A percentile compares a stretch with the other conserved stretches of the same genome.
phyloP scores from a whole-genome alignment of 2,797 vertebrate species.

The Cyclopterus lumpus region DNA sequence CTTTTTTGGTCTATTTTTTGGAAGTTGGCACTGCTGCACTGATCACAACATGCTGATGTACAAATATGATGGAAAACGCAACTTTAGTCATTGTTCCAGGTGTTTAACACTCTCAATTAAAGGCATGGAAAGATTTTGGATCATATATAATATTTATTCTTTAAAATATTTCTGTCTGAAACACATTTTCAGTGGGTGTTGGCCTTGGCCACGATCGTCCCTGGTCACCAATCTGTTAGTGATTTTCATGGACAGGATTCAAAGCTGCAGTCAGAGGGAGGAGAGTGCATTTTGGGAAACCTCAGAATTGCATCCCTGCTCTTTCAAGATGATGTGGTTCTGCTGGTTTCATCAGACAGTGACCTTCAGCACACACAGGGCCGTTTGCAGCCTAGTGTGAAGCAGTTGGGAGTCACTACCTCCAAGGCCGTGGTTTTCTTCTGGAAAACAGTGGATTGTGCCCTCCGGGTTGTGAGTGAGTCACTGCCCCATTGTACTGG shows the following conservation, averaged over 20 bases:
- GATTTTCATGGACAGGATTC: not conserved
- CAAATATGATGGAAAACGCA: not conserved
- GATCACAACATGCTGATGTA: not conserved
- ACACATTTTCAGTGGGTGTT: not conserved
- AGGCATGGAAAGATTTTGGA: too few species aligned
- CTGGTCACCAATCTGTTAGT: not conserved
- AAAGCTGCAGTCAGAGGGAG: not conserved
- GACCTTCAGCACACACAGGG: not conserved
- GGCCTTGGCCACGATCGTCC: too few species aligned
- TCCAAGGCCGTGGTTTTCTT: not conserved
- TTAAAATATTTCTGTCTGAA: not conserved
- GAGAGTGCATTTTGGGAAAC: not conserved
- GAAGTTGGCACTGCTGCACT: not conserved
- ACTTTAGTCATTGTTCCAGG: not conserved
- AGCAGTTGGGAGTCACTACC: not conserved
- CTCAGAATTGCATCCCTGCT: not conserved
- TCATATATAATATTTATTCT: not conserved
- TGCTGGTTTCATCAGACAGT: not conserved
- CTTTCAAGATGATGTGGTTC: not conserved
- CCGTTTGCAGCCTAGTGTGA: not conserved
- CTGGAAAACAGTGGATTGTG: not conserved
- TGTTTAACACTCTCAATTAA: not conserved
- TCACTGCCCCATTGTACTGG: not conserved
- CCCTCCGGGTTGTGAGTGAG: not conserved
- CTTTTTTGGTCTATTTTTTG: slow-evolving; percentile 3